Base-by-base conservation (phyloP, 2,797 vertebrate genomes). In the Lacerta bilineata region DNA sequence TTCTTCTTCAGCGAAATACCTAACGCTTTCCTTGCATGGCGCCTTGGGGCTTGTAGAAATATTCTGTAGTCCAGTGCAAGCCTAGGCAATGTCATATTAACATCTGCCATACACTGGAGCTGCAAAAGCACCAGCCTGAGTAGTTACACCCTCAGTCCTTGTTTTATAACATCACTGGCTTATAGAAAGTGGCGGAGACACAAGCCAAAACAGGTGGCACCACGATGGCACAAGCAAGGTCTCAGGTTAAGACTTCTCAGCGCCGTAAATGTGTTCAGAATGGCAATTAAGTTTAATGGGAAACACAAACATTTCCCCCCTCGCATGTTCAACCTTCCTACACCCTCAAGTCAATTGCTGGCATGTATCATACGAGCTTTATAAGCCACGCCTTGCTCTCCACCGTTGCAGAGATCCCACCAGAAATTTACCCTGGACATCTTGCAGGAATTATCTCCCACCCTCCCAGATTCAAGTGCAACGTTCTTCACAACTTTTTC, bases 21-120 rank as follows among this genome's bases (percentile, higher is more conserved):
- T 84, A 46, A 79, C 61, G 81, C 75, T 92, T 66, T 91, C 89
- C 89, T 87, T 87, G 92, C 93, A 92, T 72, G 41, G 94, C 89
- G 90, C 84, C 92, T 89, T 76, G 83, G 87, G 93, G 94, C 91
- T 88, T 88, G 90, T 84, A 93, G 83, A 94, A 95, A 92, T 93
- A 94, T 89, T 96, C 92, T 87, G 83, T 95, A 94, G 94, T 95
- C 93, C 88, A 90, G 29, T 81, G 91, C 96, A 96, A 96, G 96
- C 92, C 95, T 94, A 93, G 90, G 87, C 96, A 95, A 69, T 76
- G 94, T 95, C 91, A 91, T 75, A 91, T 90, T 92, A 90, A 91
- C 86, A 94, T 91, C 92, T 95, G 91, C 85, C 95, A 87, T 39
- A 88, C 78, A 9, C 68, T 80, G 18, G 75, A 85, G 27, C 88